These are phyloP conservation scores for Silurus meridionalis DNA, from an alignment of 2,113 vertebrate genomes.

Conservation along the genomic window DNA sequence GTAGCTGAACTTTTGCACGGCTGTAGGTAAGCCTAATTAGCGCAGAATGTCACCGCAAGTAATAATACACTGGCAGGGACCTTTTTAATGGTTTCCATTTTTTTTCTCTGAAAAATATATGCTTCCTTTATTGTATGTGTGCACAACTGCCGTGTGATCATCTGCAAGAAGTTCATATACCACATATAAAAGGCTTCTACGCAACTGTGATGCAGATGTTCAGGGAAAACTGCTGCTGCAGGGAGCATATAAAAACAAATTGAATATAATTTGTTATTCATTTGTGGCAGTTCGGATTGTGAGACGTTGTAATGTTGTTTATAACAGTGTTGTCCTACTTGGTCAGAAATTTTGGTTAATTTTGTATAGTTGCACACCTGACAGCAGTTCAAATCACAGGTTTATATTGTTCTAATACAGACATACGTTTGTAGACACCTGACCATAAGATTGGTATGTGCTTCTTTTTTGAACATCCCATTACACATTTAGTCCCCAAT, in stretches of 20 bases:
- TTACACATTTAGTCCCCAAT: too few relatives aligned
- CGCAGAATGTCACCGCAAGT: slow-evolving; percentile 58
- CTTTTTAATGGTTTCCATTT: slow-evolving; percentile 20
- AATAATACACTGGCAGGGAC: not conserved
- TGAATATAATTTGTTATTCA: not conserved
- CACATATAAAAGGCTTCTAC: not conserved
- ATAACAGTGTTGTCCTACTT: not conserved
- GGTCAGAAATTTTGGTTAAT: not conserved
- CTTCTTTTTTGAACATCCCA: too few relatives aligned
- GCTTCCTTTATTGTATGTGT: slow-evolving; percentile 9
- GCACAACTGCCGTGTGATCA: not conserved
- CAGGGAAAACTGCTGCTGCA: not conserved
- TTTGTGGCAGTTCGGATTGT: not conserved
- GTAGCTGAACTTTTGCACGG: slow-evolving; percentile 63
- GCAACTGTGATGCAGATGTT: not conserved
- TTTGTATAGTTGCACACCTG: not conserved
- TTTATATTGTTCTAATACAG: too few relatives aligned
- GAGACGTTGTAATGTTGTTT: not conserved
- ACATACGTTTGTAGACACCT: too few relatives aligned
- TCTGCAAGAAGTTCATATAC: not conserved
- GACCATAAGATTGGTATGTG: too few relatives aligned
- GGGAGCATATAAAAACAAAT: not conserved
- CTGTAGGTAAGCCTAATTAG: slow-evolving; percentile 71
- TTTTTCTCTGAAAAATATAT: not conserved
- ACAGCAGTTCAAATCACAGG: too few relatives aligned